These are phyloP conservation scores for Ceryle rudis DNA, from an alignment of 2,797 vertebrate genomes.

Conservation along the genomic window DNA sequence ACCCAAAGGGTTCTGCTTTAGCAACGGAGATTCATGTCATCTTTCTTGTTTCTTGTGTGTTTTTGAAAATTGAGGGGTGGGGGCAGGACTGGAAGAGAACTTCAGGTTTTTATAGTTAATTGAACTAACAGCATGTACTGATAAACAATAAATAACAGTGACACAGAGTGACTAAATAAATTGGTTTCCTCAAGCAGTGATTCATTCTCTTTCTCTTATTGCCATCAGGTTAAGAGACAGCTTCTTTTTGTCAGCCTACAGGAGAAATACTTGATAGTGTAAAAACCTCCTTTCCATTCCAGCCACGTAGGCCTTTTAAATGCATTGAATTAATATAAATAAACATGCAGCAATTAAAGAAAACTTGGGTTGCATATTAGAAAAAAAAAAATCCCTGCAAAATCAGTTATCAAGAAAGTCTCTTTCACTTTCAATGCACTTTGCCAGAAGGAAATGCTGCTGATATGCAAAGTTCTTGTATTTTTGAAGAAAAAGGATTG, in stretches of 20 bases:
- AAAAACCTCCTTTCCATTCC: conserved; percentile 49
- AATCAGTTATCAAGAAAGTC: not conserved
- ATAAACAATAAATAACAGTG: conserved; percentile 91
- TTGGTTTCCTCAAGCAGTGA: conserved; percentile 86
- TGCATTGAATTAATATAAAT: conserved; percentile 36
- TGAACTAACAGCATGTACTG: conserved; percentile 86
- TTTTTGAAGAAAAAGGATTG: not conserved
- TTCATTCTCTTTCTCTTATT: conserved; percentile 87
- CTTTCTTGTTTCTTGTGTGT: conserved; percentile 63
- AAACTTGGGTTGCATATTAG: not conserved
- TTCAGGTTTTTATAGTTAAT: conserved; percentile 85
- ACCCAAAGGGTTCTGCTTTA: conserved; percentile 51
- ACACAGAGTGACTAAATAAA: conserved; percentile 88
- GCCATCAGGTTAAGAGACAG: conserved; percentile 81
- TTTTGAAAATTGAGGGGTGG: conserved; percentile 30
- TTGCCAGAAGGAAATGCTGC: not conserved
- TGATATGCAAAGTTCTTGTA: not conserved
- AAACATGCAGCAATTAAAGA: conserved; percentile 61
- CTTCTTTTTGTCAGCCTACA: conserved; percentile 77
- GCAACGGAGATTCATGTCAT: conserved; percentile 55
- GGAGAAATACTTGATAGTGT: conserved; percentile 71
- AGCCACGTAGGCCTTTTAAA: conserved; percentile 42
- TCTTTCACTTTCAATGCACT: not conserved
- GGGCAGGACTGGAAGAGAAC: conserved; percentile 46
- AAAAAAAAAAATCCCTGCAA: not conserved